Conservation (phyloP, 2,888 invertebrate species). For the Drosophila nr. perissopoda region DNA sequence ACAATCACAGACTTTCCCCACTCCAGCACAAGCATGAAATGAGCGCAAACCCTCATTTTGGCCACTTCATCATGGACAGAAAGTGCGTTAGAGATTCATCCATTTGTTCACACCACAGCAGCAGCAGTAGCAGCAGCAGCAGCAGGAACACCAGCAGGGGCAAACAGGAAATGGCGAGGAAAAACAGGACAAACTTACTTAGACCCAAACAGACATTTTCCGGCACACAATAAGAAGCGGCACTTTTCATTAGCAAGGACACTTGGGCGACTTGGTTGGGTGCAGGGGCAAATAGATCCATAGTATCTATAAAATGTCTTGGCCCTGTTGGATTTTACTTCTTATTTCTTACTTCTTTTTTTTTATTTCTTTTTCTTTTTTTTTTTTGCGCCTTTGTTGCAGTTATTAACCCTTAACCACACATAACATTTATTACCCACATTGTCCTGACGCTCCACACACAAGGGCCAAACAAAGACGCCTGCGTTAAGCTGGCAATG, state of each 20-base stretch:
- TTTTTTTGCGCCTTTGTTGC: slow-evolving; percentile 60
- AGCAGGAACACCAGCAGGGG: neutral
- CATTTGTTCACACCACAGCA: slow-evolving; percentile 62
- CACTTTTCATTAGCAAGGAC: slow-evolving; percentile 78
- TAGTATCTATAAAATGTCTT: slow-evolving; percentile 69
- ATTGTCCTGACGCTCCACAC: slow-evolving; percentile 40
- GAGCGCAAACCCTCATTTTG: slow-evolving; percentile 10
- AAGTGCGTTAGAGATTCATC: slow-evolving; percentile 55
- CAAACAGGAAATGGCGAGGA: neutral
- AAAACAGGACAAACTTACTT: slow-evolving; percentile 22
- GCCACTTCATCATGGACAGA: slow-evolving; percentile 43
- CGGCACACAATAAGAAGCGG: slow-evolving; percentile 52
- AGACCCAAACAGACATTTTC: slow-evolving; percentile 39
- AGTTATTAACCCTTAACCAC: slow-evolving; percentile 84
- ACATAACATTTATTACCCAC: slow-evolving; percentile 82
- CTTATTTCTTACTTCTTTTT: slow-evolving; percentile 14
- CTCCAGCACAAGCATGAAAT: neutral
- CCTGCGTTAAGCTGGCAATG: slow-evolving; percentile 81
- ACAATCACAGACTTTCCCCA: neutral
- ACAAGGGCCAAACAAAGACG: slow-evolving; percentile 64
- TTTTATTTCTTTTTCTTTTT: slow-evolving; percentile 1
- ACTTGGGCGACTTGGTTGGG: slow-evolving; percentile 45
- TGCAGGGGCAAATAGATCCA: slow-evolving; percentile 7
- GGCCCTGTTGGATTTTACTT: slow-evolving; percentile 59
- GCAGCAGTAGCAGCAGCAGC: neutral